Evolutionary conservation across 1,140 invertebrate species (phyloP).

Genomic region (Eupristina koningsbergeri): DNA sequence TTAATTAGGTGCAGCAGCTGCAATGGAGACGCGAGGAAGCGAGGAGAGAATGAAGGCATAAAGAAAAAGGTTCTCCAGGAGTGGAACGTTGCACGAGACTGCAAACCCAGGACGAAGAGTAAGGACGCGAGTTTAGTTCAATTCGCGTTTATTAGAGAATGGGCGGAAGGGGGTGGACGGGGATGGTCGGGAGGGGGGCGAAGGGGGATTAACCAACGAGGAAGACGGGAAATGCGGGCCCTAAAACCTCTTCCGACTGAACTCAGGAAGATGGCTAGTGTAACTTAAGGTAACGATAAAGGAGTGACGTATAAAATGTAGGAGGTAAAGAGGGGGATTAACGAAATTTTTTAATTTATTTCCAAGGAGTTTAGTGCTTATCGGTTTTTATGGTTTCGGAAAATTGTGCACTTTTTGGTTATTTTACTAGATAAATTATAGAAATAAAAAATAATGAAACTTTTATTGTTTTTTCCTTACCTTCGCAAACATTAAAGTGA

Average conservation of each 20-base stretch:
- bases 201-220: no score
- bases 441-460: no score
- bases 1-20: slow-evolving; percentile 42
- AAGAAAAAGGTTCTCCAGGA: slow-evolving; percentile 3
- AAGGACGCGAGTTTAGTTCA: slow-evolving; percentile 36
- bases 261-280: not conserved
- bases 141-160: slow-evolving; percentile 42
- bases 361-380: not conserved
- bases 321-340: not conserved
- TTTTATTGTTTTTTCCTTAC: no score
- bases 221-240: slow-evolving; percentile 14
- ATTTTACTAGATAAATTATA: no score
- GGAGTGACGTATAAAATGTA: not conserved
- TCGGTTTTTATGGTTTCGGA: no score
- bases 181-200: slow-evolving; percentile 3
- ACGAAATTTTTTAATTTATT: slow-evolving; percentile 8
- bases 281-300: slow-evolving; percentile 10
- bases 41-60: slow-evolving; percentile 14
- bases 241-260: not conserved
- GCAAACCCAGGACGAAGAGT: not conserved
- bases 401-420: no score
- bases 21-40: not conserved
- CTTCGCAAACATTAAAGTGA: no score
- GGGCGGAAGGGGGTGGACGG: slow-evolving; percentile 9
- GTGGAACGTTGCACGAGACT: no score